Base-by-base conservation (phyloP, 2,797 vertebrate genomes). In the Gouania willdenowi region DNA sequence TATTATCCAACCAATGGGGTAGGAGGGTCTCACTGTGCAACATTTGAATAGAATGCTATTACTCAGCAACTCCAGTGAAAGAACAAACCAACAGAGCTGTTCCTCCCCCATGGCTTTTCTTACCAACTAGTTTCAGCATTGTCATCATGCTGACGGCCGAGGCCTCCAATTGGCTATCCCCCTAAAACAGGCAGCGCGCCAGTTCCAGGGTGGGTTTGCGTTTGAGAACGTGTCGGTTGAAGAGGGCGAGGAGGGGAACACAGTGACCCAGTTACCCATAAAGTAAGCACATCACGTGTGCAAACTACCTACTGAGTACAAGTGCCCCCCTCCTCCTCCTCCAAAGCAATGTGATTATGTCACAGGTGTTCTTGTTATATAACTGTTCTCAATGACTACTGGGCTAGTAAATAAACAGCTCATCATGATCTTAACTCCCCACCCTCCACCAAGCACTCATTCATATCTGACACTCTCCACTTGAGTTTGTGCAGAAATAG, bases 201-300 rank as follows among this genome's bases (percentile, higher is more conserved):
- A 76, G 41, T 15, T 53, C 48, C 39, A 57, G 62, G 58, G 61
- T 55, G 66, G 75, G 65, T 79, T 73, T 61, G 56, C 46, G 59
- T 79, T 84, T 84, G 66, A 57, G 72, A 81, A 77, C 59, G 59
- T 75, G 73, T 71, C 60, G 30, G 66, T 47, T 50, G 50, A 35
- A 60, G 31, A 61, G 60, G 65, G 42, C 2, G 11, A 27, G n/a
- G 15, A 19, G 12, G 25, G 53, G 66, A 87, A 86, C 83, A 85
- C 71, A 82, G 59, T 89, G 88, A 89, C 88, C 89, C 76, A 89
- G 67, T 89, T 90, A 86, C 83, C 81, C 72, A 41, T 47, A 66
- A 79, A 79, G 55, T 58, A 48, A 71, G 72, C 85, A 83, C 75
- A 83, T 88, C 83, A 85, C 46, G 56, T 64, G 66, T 39, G 14